Conservation (phyloP, 1,140 invertebrate genomes). For the Stegodyphus mimosarum region DNA sequence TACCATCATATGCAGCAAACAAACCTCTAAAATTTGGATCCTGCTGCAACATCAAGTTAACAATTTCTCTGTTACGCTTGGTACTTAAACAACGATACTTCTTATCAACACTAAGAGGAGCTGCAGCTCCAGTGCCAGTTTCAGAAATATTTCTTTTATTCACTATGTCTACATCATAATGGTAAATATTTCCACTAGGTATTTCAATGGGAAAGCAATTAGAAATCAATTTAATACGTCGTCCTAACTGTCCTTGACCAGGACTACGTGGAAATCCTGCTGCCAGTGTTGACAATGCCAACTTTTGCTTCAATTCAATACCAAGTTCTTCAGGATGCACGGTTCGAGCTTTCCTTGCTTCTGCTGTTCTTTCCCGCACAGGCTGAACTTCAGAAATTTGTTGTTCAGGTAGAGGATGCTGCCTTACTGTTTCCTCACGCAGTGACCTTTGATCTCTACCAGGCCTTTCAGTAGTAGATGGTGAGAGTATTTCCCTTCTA, state of each 20-base stretch:
- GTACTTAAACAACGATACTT: slow-evolving; percentile 33
- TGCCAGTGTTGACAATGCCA: not conserved
- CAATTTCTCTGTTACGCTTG: slow-evolving; percentile 24
- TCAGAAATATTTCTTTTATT: not conserved
- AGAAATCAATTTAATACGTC: slow-evolving; percentile 15
- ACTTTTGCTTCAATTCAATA: not conserved
- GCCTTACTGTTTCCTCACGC: too few relatives aligned
- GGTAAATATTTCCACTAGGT: slow-evolving; percentile 34
- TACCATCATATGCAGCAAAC: slow-evolving; percentile 45
- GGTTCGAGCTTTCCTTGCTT: not conserved
- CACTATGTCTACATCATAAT: slow-evolving; percentile 48
- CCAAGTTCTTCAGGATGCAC: not conserved
- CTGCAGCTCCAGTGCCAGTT: not conserved
- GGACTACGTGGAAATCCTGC: not conserved
- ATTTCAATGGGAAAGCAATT: slow-evolving; percentile 26
- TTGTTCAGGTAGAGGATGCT: too few relatives aligned
- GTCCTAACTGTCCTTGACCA: not conserved
- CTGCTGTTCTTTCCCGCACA: not conserved
- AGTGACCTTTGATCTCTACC: too few relatives aligned
- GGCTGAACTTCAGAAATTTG: too few relatives aligned
- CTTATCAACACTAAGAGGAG: not conserved
- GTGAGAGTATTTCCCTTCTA: too few relatives aligned
- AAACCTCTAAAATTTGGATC: slow-evolving; percentile 1
- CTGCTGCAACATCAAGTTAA: slow-evolving; percentile 3
- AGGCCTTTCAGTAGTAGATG: too few relatives aligned